These are phyloP conservation scores for Regulus satrapa DNA, from an alignment of 2,113 vertebrate genomes.

Conservation along the genomic window DNA sequence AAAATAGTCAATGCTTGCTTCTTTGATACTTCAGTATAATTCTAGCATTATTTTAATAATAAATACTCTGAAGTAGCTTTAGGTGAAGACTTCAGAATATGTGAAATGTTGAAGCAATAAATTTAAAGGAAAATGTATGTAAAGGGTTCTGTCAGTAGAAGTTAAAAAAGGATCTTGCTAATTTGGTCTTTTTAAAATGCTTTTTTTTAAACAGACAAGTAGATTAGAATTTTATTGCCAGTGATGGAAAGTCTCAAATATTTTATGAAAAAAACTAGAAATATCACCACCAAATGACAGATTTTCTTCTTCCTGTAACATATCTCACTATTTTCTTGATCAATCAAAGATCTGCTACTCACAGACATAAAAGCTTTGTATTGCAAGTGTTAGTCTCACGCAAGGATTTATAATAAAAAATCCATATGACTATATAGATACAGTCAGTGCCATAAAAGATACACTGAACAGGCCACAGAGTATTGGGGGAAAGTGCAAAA, in stretches of 20 bases:
- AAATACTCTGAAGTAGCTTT: not conserved
- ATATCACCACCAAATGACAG: not conserved
- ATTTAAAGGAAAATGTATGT: not conserved
- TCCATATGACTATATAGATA: not conserved
- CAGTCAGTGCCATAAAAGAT: not conserved
- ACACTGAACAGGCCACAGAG: not conserved
- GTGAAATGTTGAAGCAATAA: not conserved
- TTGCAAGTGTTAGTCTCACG: not conserved
- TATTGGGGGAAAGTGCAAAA: not conserved
- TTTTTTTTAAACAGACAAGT: not conserved
- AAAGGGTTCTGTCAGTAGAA: not conserved
- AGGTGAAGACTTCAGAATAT: not conserved
- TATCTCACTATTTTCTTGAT: not conserved
- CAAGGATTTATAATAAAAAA: not conserved
- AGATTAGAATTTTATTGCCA: slow-evolving; percentile 4
- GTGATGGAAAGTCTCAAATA: not conserved
- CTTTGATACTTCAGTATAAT: not conserved
- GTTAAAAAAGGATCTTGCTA: not conserved
- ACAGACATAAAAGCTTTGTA: not conserved
- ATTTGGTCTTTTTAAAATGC: not conserved
- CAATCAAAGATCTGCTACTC: not conserved
- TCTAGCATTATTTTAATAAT: not conserved
- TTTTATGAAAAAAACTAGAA: not conserved
- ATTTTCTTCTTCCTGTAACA: not conserved
- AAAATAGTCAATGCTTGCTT: not conserved